Base-by-base conservation (phyloP, 2,888 invertebrate species). In the Diarsia mendica region DNA sequence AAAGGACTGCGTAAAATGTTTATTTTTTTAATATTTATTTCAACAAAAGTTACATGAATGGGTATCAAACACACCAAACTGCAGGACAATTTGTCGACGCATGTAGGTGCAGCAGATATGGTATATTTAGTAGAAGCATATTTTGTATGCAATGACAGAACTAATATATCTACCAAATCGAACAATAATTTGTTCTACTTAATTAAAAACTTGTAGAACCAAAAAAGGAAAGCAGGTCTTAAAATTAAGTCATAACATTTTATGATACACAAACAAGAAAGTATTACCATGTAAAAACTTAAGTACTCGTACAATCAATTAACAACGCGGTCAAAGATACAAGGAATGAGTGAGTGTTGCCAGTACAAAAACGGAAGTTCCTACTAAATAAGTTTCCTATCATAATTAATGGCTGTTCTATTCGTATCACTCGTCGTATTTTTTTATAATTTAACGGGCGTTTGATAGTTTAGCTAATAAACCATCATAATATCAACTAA, bases 321-420 rank as follows among this genome's bases (percentile, higher is more conserved):
- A 49, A 53, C 33, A n/a, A 63, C 18, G 66, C 39, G 46, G 55
- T 67, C 51, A 61, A 70, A 67, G 33, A 70, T 63, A 46, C 13
- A 67, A 70, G n/a, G 51, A 13, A 55, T 77, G 61, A 82, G 53
- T 82, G 46, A 77, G 53, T 76, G 66, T 77, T 82, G 61, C 66
- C 18, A 74, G 51, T 51, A 64, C 33, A 46, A 82, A 66, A 82
- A 82, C 77, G 83, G 78, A 80, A 77, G n/a, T 63, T 0, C 8
- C 6, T 39, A 70, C 66, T 77, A 82, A 82, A 82, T 77, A 77
- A 66, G 82, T 67, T 67, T 15, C 20, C 61, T 70, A 77, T 69
- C 61, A 67, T 51, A 48, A 77, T 58, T 58, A 82, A 82, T 77
- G 60, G 23, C 60, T n/a, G 48, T 49, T 60, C 15, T 68, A 53